These are phyloP conservation scores for Heterohyrax brucei DNA, from an alignment of 2,797 vertebrate species.

Conservation along the genomic window DNA sequence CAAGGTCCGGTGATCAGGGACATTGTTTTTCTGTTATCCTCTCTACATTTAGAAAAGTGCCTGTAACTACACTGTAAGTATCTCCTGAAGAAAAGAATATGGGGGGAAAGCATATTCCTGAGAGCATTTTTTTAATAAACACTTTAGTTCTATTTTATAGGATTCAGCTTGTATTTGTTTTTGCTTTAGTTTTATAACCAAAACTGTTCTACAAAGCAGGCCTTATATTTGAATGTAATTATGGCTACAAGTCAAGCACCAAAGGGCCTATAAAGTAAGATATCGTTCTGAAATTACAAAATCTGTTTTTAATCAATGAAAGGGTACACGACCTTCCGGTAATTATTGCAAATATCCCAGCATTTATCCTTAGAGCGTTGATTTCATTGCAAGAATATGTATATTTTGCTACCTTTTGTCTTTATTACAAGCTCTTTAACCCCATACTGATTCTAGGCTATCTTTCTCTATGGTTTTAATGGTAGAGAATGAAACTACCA, in stretches of 20 bases:
- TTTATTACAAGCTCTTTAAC: conserved; percentile 71
- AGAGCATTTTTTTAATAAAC: conserved; percentile 33
- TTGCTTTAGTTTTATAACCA: conserved; percentile 55
- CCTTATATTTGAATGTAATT: background rate
- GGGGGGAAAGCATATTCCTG: background rate
- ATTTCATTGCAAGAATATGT: conserved; percentile 14
- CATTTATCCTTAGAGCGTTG: conserved; percentile 24
- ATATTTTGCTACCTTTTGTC: background rate
- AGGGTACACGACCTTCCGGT: background rate
- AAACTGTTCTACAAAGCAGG: background rate
- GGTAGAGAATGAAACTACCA: conserved; percentile 72
- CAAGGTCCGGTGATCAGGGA: background rate
- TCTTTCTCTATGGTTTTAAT: conserved; percentile 72
- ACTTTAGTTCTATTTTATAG: conserved; percentile 28
- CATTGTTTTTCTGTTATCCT: background rate
- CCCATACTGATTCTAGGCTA: background rate
- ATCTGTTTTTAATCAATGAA: background rate
- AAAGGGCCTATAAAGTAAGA: conserved; percentile 7
- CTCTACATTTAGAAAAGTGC: conserved; percentile 9
- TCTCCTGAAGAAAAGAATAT: conserved; percentile 57
- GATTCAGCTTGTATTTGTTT: conserved; percentile 53
- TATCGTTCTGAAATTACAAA: background rate
- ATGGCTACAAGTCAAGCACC: background rate
- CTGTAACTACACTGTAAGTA: conserved; percentile 7
- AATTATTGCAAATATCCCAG: background rate